phyloP scores from a whole-genome alignment of 1,140 invertebrate species.

The Nephotettix cincticeps region DNA sequence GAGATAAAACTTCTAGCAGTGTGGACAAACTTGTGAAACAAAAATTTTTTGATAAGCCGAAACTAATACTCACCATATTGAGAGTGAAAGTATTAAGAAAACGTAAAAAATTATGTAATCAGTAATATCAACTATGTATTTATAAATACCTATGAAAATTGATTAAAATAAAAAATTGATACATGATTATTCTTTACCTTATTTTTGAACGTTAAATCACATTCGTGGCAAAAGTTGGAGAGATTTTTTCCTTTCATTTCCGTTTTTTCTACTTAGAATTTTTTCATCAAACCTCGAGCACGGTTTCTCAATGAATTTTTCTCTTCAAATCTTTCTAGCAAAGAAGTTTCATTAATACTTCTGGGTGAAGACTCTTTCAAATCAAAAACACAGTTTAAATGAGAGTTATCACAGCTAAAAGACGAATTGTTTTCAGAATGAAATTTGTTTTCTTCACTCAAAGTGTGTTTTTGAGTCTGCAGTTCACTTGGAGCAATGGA shows the following conservation, averaged over 20 bases:
- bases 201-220: not conserved
- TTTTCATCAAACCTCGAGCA: not conserved
- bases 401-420: not conserved
- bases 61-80: no score
- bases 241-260: not conserved
- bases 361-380: not conserved
- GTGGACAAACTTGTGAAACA: no score
- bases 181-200: conserved; percentile 17
- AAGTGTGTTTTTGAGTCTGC: no score
- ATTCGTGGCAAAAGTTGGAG: not conserved
- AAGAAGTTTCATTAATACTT: not conserved
- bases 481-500: no score
- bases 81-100: no score
- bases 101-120: no score
- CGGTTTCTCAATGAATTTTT: not conserved
- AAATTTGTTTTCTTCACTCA: not conserved
- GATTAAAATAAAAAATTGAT: no score
- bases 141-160: no score
- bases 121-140: no score
- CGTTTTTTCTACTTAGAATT: conserved; percentile 19
- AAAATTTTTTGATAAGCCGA: no score
- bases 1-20: no score
- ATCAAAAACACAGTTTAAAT: not conserved
- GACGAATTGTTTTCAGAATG: not conserved
- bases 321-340: not conserved